Conservation (phyloP, 2,888 invertebrate genomes). For the Acronicta leporina region DNA sequence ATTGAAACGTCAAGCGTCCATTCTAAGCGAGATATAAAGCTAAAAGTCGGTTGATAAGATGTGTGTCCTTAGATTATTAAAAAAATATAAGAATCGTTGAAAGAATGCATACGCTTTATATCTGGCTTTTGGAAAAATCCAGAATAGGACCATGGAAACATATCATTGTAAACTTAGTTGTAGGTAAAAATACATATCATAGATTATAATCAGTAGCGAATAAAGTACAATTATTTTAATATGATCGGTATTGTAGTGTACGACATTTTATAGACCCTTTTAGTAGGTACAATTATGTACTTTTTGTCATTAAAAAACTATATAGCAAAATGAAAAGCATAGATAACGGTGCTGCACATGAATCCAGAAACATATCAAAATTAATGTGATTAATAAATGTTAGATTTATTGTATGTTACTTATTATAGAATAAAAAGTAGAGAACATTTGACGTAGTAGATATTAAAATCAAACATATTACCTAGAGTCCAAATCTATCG, state of each 20-base stretch:
- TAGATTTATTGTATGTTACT: slow-evolving; percentile 72
- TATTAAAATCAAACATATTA: slow-evolving; percentile 54
- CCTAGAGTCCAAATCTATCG: slow-evolving; percentile 53
- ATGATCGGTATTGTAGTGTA: slow-evolving; percentile 85
- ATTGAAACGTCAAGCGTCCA: slow-evolving; percentile 75
- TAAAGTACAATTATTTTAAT: slow-evolving; percentile 87
- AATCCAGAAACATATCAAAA: slow-evolving; percentile 84
- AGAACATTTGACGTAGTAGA: slow-evolving; percentile 59
- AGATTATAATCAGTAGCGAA: slow-evolving; percentile 79
- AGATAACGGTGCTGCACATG: slow-evolving; percentile 81
- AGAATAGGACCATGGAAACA: slow-evolving; percentile 86
- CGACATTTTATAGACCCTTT: slow-evolving; percentile 79
- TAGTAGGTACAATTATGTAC: slow-evolving; percentile 60
- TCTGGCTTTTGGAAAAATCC: slow-evolving; percentile 87
- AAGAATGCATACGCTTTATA: slow-evolving; percentile 88
- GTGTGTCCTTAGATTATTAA: slow-evolving; percentile 73
- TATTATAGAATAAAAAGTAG: slow-evolving; percentile 72
- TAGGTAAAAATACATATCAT: slow-evolving; percentile 80
- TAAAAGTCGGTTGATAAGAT: slow-evolving; percentile 72
- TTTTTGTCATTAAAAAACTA: slow-evolving; percentile 59
- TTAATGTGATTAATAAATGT: slow-evolving; percentile 80
- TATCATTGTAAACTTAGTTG: slow-evolving; percentile 80
- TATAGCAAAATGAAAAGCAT: slow-evolving; percentile 70
- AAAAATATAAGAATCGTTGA: slow-evolving; percentile 78
- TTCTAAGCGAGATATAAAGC: slow-evolving; percentile 88